phyloP scores from a whole-genome alignment of 2,888 invertebrate genomes.

The Bibio marci region DNA sequence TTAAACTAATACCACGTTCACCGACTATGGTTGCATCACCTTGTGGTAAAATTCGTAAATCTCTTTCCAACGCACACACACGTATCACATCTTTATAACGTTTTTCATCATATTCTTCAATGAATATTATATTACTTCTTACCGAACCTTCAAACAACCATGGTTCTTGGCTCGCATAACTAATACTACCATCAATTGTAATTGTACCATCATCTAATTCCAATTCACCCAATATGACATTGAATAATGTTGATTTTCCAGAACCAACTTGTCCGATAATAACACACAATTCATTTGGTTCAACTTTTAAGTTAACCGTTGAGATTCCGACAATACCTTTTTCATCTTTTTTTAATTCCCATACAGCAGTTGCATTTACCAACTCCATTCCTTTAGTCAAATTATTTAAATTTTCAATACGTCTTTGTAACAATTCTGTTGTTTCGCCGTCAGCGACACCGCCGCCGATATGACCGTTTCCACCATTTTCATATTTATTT shows the following conservation, averaged over 20 bases:
- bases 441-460: neutral
- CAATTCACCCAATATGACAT: conserved; percentile 56
- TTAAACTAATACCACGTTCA: conserved; percentile 57
- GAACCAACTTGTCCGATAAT: conserved; percentile 59
- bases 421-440: neutral
- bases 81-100: conserved; percentile 27
- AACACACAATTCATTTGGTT: conserved; percentile 15
- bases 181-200: conserved; percentile 42
- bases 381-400: conserved; percentile 6
- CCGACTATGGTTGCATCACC: conserved; percentile 62
- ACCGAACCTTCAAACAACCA: conserved; percentile 71
- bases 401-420: conserved; percentile 4
- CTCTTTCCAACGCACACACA: conserved; percentile 45
- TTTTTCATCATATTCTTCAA: conserved; percentile 34
- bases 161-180: conserved; percentile 28
- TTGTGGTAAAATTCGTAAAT: conserved; percentile 49
- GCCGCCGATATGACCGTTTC: conserved; percentile 6
- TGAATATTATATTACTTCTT: conserved; percentile 79
- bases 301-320: conserved; percentile 7
- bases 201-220: conserved; percentile 40
- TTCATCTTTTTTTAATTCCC: neutral
- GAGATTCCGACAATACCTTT: neutral
- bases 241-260: conserved; percentile 55
- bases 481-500: conserved; percentile 7
- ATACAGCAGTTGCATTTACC: conserved; percentile 5